phyloP scores from a whole-genome alignment of 2,888 invertebrate genomes.

The Ormyrus pomaceus region DNA sequence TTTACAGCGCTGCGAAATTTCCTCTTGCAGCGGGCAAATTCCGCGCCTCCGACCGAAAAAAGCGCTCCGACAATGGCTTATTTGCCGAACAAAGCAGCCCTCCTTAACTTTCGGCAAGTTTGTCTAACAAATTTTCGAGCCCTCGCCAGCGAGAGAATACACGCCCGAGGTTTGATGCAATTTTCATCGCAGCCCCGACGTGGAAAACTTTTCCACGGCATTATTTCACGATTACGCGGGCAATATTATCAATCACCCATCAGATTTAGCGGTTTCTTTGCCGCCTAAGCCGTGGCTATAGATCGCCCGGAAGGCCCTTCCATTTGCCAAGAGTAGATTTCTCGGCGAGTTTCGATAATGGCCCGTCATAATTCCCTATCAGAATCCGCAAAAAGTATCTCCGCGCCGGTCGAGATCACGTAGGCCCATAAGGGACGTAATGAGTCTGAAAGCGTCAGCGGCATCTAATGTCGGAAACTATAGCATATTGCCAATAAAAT shows the following conservation, averaged over 20 bases:
- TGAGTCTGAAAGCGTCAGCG: constrained; percentile 75
- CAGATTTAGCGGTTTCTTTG: constrained; percentile 33
- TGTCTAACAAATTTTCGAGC: constrained; percentile 19
- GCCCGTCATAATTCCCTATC: constrained; percentile 71
- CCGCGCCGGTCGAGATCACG: constrained; percentile 65
- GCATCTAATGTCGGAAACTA: constrained; percentile 75
- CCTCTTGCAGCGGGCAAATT: constrained; percentile 6
- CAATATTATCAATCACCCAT: constrained; percentile 37
- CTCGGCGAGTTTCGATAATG: constrained; percentile 57
- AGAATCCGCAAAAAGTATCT: constrained; percentile 67
- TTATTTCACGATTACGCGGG: constrained; percentile 20
- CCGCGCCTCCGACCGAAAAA: not conserved
- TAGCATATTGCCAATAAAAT: constrained; percentile 76
- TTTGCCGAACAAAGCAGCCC: constrained; percentile 38
- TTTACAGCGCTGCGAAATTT: constrained; percentile 40
- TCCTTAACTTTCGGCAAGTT: constrained; percentile 17
- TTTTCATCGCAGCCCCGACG: constrained; percentile 7
- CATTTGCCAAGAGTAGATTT: constrained; percentile 39
- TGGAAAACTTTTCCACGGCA: constrained; percentile 3
- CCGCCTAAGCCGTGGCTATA: not conserved
- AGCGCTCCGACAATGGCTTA: constrained; percentile 33
- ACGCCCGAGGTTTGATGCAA: not conserved
- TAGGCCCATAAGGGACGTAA: constrained; percentile 70
- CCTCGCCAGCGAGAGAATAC: too few relatives aligned
- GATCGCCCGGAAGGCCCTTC: constrained; percentile 15